Conservation (phyloP, 1,140 invertebrate species). For the Batillaria attramentaria region DNA sequence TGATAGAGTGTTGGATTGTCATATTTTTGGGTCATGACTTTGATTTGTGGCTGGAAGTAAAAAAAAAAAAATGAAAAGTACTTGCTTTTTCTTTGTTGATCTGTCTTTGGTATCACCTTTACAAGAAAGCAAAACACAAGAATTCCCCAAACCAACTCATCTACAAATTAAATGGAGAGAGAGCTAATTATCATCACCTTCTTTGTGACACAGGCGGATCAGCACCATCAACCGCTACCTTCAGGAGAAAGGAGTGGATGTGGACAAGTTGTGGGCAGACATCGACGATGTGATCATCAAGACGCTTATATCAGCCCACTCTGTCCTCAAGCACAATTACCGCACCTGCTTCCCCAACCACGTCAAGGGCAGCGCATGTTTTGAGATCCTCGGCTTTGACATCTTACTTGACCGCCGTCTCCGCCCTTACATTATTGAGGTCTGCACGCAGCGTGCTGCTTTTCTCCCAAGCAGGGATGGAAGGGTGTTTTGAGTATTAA, state of each 20-base stretch:
- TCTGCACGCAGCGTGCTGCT: slow-evolving; percentile 72
- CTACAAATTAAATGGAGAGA: no score
- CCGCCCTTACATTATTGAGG: slow-evolving; percentile 89
- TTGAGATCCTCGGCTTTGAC: slow-evolving; percentile 91
- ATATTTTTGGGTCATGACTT: no score
- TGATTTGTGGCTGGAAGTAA: no score
- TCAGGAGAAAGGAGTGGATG: slow-evolving; percentile 79
- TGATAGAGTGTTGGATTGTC: no score
- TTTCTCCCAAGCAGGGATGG: no score
- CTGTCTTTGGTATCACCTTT: no score
- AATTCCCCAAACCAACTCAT: no score
- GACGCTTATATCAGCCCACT: slow-evolving; percentile 88
- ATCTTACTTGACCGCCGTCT: slow-evolving; percentile 87
- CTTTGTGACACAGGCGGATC: slow-evolving; percentile 80
- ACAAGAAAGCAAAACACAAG: no score
- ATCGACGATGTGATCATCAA: slow-evolving; percentile 94
- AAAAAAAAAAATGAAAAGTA: no score
- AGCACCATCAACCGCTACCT: slow-evolving; percentile 86
- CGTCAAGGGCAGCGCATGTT: slow-evolving; percentile 87
- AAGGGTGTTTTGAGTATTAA: no score
- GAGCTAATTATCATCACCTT: no score
- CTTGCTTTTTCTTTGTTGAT: no score
- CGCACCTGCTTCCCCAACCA: slow-evolving; percentile 89
- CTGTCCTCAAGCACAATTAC: slow-evolving; percentile 89
- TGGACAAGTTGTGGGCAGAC: slow-evolving; percentile 81